Base-by-base conservation (phyloP, 2,888 invertebrate genomes). In the Willowsia nigromaculata region DNA sequence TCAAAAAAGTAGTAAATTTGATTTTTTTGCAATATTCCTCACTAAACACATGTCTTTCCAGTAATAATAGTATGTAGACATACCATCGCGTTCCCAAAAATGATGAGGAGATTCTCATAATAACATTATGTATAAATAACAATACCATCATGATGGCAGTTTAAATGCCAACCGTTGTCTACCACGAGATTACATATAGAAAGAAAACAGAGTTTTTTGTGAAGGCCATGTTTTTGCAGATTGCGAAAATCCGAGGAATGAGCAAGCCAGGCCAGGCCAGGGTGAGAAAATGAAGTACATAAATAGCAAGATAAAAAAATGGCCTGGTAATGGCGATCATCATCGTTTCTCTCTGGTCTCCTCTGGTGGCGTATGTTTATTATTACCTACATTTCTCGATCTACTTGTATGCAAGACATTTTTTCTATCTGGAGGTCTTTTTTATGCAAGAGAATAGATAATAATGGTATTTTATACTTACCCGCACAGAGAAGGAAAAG, bases 401-500 rank as follows among this genome's bases (percentile, higher is more conserved):
- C 33, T 5, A 50, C 50, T 50, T 47, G 47, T 47, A 50, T 18
- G 18, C 50, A 50, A n/a, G n/a, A n/a, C n/a, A n/a, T n/a, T n/a
- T n/a, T 43, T 62, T 59, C 9, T 59, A 25, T 59, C 9, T n/a
- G n/a, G n/a, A n/a, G n/a, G n/a, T 59, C 59, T 59, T 25, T 59
- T 18, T 59, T 81, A 74, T 71, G 40, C 43, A 71, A 25, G 37
- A 30, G 30, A 74, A 50, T 1, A 47, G 7, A 27, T 68, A 68
- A 47, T 59, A 62, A 27, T 83, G 50, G 27, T 65, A 62, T 68
- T 53, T 53, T 43, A 37, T 33, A 89, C 89, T 89, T 89, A 89
- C 89, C 85, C 81, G 89, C 50, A 74, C 89, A 89, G 85, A 89
- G 82, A 37, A 89, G 25, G 71, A 89, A 85, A 47, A 86, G 82